Conservation (phyloP, 2,797 vertebrate species). For the Xerus rutilus region DNA sequence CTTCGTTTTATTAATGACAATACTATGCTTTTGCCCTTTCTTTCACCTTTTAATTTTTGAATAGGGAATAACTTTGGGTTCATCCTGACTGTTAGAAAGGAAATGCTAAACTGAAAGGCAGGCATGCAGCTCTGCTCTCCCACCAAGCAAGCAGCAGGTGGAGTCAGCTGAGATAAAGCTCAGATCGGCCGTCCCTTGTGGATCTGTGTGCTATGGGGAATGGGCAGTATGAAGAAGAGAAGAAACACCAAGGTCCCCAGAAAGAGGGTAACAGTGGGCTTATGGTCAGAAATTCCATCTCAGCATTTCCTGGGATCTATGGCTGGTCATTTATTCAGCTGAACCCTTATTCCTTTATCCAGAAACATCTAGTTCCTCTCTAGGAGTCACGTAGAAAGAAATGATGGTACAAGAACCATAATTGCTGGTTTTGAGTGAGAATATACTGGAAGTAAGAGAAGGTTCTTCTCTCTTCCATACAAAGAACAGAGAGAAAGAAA, state of each 20-base stretch:
- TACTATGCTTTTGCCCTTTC: constrained; percentile 65
- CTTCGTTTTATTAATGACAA: constrained; percentile 72
- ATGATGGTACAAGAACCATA: not conserved
- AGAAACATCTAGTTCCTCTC: not conserved
- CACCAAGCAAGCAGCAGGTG: not conserved
- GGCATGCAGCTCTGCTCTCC: not conserved
- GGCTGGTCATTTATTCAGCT: not conserved
- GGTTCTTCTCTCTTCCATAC: not conserved
- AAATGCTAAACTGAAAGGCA: constrained; percentile 27
- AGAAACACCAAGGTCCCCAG: not conserved
- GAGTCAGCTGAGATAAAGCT: not conserved
- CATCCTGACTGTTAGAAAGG: constrained; percentile 46
- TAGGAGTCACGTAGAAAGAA: not conserved
- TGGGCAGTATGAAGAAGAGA: not conserved
- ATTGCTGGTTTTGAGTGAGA: not conserved
- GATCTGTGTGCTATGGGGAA: not conserved
- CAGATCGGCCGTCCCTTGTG: not conserved
- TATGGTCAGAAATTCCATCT: not conserved
- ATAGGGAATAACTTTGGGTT: constrained; percentile 64
- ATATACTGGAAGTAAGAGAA: not conserved
- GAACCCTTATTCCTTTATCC: not conserved
- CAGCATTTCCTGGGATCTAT: not conserved
- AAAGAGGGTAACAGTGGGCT: not conserved
- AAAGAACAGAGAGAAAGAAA: constrained; percentile 29
- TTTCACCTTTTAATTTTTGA: constrained; percentile 76